Percentiles rank a stretch among this genome's conserved stretches.
phyloP scores from a whole-genome alignment of 2,797 vertebrate genomes.

The Clarias platycephalus region DNA sequence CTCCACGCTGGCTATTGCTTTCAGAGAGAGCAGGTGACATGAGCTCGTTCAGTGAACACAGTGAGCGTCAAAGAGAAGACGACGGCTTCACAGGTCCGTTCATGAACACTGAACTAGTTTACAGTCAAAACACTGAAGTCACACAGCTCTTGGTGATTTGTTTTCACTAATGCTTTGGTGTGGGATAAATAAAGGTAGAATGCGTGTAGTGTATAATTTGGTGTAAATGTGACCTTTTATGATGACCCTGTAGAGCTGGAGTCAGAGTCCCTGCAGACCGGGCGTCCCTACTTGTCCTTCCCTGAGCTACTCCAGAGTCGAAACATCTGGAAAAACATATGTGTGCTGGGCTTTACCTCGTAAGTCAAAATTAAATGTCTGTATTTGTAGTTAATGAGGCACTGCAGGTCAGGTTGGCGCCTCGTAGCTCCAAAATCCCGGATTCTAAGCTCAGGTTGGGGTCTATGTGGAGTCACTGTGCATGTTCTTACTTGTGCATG shows the following conservation, averaged over 20 bases:
- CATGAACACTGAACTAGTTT: background rate
- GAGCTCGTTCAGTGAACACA: constrained; percentile 73
- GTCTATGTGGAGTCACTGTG: background rate
- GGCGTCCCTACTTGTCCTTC: constrained; percentile 74
- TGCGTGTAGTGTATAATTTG: background rate
- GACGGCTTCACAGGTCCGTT: constrained; percentile 77
- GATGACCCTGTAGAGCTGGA: constrained; percentile 76
- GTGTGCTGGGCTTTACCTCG: constrained; percentile 90
- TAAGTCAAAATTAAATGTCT: constrained; percentile 66
- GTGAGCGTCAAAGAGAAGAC: constrained; percentile 73
- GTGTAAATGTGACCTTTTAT: background rate
- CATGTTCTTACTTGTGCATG: too few relatives aligned
- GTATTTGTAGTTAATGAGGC: background rate
- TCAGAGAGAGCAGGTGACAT: constrained; percentile 75
- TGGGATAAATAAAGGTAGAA: background rate
- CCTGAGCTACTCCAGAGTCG: constrained; percentile 82
- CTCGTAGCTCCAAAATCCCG: background rate
- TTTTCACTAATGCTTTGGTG: background rate
- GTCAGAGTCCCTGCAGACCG: constrained; percentile 68
- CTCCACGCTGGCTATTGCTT: constrained; percentile 85
- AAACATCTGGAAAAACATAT: constrained; percentile 91
- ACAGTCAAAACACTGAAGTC: background rate
- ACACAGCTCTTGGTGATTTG: background rate
- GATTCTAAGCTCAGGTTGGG: background rate
- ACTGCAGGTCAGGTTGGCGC: background rate